Base-by-base conservation (phyloP, 2,113 vertebrate genomes). In the Phaethornis superciliosus region DNA sequence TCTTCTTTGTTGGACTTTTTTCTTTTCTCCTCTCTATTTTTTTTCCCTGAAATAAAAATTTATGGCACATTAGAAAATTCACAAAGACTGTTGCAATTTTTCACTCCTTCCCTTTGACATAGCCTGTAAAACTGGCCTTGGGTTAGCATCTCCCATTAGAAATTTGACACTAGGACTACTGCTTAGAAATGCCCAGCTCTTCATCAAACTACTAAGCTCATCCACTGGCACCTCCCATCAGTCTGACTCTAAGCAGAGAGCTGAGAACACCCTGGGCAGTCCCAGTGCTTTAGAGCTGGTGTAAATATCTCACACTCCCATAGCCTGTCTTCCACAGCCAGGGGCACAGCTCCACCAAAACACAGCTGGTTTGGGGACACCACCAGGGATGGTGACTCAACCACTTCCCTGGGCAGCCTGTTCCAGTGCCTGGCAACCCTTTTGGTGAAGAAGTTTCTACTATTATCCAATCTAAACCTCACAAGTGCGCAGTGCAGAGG, bases 1-100 rank as follows among this genome's bases (percentile, higher is more conserved):
- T 98, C 98, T 60, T 99, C 98, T 93, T 98, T 98, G 96, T 98
- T 98, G 94, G 98, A 97, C 84, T 98, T 99, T 97, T 98, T 99
- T 76, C 98, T 98, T 96, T 97, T 98, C 79, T 98, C 98, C 51
- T 98, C 98, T 82, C 96, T 98, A 85, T 92, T 98, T 91, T 98
- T 99, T 97, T 97, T 97, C 42, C 97, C 98, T 98, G 95, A 89
- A 98, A 98, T 65, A 92, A 94, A 97, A 98, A 97, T 47, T 47
- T 18, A 80, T 47, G 79, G 51, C 51, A 78, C 9, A 15, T 98
- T 96, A 95, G 83, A 93, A 94, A 35, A 65, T 79, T n/a, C 46
- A n/a, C 72, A 92, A 12, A 81, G 28, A 24, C 27, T 75, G 49
- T 16, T 64, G 80, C 37, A 69, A 27, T 83, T 44, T 79, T 80